phyloP scores from a whole-genome alignment of 2,888 invertebrate genomes.

The Toxonevra muliebris region DNA sequence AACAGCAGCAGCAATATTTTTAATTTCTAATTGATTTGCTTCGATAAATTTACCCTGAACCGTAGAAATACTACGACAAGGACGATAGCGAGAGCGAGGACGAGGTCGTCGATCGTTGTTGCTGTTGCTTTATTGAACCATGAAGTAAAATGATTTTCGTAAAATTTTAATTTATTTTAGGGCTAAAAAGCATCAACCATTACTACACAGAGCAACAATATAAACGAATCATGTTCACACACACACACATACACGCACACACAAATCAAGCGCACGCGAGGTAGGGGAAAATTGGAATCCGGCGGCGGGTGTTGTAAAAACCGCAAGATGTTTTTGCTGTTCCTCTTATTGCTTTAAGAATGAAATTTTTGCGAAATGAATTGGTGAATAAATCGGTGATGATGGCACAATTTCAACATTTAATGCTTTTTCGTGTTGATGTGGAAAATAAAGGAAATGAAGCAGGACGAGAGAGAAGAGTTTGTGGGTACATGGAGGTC shows the following conservation, averaged over 20 bases:
- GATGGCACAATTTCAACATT: too few relatives aligned
- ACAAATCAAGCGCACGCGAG: neutral
- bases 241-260: neutral
- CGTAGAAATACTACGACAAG: conserved; percentile 39
- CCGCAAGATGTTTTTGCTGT: too few relatives aligned
- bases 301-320: too few relatives aligned
- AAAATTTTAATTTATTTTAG: conserved; percentile 28
- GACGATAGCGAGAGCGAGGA: neutral
- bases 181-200: conserved; percentile 10
- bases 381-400: too few relatives aligned
- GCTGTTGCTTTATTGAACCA: neutral
- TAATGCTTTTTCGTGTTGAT: too few relatives aligned
- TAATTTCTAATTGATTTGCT: conserved; percentile 55
- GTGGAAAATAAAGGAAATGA: too few relatives aligned
- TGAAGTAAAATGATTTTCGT: conserved; percentile 4
- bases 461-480: too few relatives aligned
- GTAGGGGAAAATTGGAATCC: neutral
- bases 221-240: neutral
- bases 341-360: too few relatives aligned
- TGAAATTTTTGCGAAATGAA: too few relatives aligned
- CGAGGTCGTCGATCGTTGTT: neutral
- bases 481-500: too few relatives aligned
- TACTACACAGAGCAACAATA: neutral
- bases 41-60: conserved; percentile 31
- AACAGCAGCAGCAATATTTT: conserved; percentile 22